Percentiles rank a stretch among this genome's conserved stretches.
Evolutionary conservation across 1,140 invertebrate species (phyloP).

Genomic region (Drosophila sucinea): DNA sequence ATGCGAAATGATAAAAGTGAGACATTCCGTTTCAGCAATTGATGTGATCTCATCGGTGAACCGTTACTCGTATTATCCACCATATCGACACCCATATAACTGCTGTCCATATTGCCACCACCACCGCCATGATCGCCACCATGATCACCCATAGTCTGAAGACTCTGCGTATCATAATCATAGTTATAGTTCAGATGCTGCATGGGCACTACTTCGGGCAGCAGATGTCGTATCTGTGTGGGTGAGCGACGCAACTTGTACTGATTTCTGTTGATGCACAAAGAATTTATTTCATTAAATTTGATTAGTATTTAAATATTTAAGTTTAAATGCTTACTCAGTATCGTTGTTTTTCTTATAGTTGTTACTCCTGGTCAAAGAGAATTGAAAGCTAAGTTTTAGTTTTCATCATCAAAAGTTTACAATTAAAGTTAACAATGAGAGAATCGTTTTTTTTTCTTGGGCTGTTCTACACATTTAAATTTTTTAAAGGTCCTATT

Average conservation of each 20-base stretch:
- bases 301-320: not conserved
- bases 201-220: conserved; percentile 87
- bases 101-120: conserved; percentile 61
- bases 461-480: too few species aligned
- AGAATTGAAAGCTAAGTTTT: not conserved
- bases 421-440: too few species aligned
- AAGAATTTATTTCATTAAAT: not conserved
- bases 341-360: conserved; percentile 40
- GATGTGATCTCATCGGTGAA: conserved; percentile 61
- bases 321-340: conserved; percentile 36
- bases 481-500: too few species aligned
- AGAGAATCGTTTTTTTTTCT: too few species aligned
- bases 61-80: conserved; percentile 51
- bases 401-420: not conserved
- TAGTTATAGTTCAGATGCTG: conserved; percentile 84
- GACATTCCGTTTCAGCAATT: conserved; percentile 79
- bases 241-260: conserved; percentile 89
- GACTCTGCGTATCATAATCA: conserved; percentile 77
- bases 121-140: conserved; percentile 36
- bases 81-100: conserved; percentile 67
- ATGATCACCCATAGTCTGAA: conserved; percentile 63
- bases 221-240: conserved; percentile 88
- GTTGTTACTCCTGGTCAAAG: conserved; percentile 26
- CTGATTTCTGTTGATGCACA: conserved; percentile 76
- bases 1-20: conserved; percentile 81